Percentiles rank a stretch among this genome's conserved stretches.
These are phyloP conservation scores for Sus scrofa DNA, from an alignment of 2,113 vertebrate genomes.

Conservation along the genomic window T2T-Sscrofa CM000820.6:140429501-140430000, in stretches of 20 bases:
- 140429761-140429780: background rate
- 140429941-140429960: background rate
- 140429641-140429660: slow-evolving; percentile 53
- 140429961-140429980: background rate
- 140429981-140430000: background rate
- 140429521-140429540: background rate
- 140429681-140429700: no score
- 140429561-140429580: background rate
- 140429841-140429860: background rate
- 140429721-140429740: no score
- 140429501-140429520: accelerated
- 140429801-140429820: background rate
- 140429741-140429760: accelerated
- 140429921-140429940: background rate
- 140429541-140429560: background rate
- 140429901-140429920: background rate
- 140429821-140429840: background rate
- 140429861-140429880: background rate
- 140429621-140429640: background rate
- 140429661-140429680: background rate
- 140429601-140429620: background rate
- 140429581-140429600: background rate
- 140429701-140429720: background rate
- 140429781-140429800: background rate
- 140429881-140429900: background rate